Evolutionary conservation across 2,113 vertebrate genomes (phyloP).

Genomic region (Centrocercus urophasianus): DNA sequence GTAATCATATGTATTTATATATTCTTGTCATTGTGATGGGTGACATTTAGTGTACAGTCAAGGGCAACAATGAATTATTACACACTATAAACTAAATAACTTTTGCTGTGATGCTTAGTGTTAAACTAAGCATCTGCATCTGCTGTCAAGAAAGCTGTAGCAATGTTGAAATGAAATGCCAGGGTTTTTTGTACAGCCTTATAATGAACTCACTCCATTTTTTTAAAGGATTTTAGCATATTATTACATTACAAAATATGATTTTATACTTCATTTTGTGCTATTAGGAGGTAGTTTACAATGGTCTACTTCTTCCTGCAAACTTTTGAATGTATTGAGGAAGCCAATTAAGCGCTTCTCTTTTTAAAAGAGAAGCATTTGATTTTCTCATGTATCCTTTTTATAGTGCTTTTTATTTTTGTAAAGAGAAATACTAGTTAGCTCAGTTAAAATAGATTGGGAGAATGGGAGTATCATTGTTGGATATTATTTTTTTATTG

Average conservation of each 20-base stretch:
- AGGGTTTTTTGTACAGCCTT: slow-evolving; percentile 8
- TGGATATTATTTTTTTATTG: not conserved
- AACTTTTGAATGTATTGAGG: not conserved
- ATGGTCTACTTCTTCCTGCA: not conserved
- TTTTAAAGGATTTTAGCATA: slow-evolving; percentile 20
- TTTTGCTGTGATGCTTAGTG: slow-evolving; percentile 62
- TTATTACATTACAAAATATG: not conserved
- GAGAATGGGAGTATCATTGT: not conserved
- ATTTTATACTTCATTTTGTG: not conserved
- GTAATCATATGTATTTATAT: slow-evolving; percentile 25
- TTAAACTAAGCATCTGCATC: slow-evolving; percentile 46
- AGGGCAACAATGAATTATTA: slow-evolving; percentile 70
- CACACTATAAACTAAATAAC: slow-evolving; percentile 58
- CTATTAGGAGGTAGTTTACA: not conserved
- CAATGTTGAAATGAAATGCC: slow-evolving; percentile 53
- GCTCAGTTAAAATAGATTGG: not conserved
- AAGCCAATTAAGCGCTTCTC: not conserved
- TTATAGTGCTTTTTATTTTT: not conserved
- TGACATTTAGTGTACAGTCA: slow-evolving; percentile 65
- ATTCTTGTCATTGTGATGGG: slow-evolving; percentile 59
- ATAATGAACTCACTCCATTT: not conserved
- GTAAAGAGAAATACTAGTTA: not conserved
- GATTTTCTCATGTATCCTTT: not conserved
- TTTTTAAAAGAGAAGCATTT: not conserved
- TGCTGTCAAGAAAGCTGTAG: slow-evolving; percentile 42